These are phyloP conservation scores for Dilophus febrilis DNA, from an alignment of 2,888 invertebrate genomes.

Conservation along the genomic window DNA sequence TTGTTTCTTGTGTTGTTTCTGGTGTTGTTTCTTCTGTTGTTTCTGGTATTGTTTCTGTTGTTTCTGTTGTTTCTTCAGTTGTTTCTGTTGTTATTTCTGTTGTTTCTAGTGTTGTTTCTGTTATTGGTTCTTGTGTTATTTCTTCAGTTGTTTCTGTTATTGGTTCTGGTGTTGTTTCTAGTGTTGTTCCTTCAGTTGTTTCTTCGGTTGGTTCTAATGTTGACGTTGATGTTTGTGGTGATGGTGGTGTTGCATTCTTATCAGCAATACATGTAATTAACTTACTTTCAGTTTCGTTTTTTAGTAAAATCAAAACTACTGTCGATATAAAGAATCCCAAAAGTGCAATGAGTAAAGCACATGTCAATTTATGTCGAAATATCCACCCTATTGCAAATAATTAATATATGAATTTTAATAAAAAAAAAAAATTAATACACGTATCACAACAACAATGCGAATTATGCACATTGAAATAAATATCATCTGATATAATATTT, in stretches of 20 bases:
- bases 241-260: too few species aligned
- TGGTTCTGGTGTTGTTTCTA: slow-evolving; percentile 1
- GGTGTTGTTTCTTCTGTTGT: slow-evolving; percentile 6
- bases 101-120: too few species aligned
- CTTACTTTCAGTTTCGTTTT: slow-evolving; percentile 10
- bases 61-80: neutral
- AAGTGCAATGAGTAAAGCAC: slow-evolving; percentile 23
- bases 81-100: slow-evolving; percentile 2
- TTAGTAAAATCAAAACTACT: slow-evolving; percentile 33
- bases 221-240: too few species aligned
- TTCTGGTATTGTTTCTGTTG: slow-evolving; percentile 5
- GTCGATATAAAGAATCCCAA: slow-evolving; percentile 35
- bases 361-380: slow-evolving; percentile 24
- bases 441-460: too few species aligned
- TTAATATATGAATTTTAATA: too few species aligned
- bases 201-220: slow-evolving; percentile 3
- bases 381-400: neutral
- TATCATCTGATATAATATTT: too few species aligned
- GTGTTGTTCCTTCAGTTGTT: slow-evolving; percentile 4
- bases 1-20: neutral
- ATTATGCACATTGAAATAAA: too few species aligned
- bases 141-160: slow-evolving; percentile 2
- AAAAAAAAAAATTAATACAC: too few species aligned
- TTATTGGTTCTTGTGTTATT: slow-evolving; percentile 4
- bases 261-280: too few species aligned